Evolutionary conservation across 2,888 invertebrate species (phyloP).

Genomic region (Eustalomyia histrio): DNA sequence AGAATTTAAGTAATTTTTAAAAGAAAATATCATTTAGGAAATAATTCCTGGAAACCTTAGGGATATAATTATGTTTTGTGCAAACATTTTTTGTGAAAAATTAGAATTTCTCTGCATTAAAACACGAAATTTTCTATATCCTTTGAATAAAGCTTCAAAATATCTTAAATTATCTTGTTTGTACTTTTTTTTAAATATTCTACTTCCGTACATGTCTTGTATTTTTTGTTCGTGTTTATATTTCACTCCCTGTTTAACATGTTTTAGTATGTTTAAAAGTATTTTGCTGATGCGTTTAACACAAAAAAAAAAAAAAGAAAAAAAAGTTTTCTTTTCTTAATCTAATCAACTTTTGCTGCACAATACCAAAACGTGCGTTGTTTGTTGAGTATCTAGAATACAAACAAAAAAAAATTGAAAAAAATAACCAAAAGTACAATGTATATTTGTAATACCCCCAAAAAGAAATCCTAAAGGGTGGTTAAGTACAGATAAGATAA

Average conservation of each 20-base stretch:
- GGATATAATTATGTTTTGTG: too few relatives aligned
- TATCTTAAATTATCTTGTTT: neutral
- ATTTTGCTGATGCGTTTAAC: constrained; percentile 53
- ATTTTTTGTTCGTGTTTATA: neutral
- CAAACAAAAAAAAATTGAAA: neutral
- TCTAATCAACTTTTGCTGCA: constrained; percentile 60
- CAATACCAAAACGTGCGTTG: constrained; percentile 57
- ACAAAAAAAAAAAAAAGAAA: constrained; percentile 29
- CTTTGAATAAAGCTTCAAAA: constrained; percentile 1
- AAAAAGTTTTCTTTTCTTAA: constrained; percentile 42
- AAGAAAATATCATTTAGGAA: too few relatives aligned
- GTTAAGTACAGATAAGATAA: constrained; percentile 43
- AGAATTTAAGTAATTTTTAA: too few relatives aligned
- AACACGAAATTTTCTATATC: neutral
- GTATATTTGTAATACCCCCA: constrained; percentile 35
- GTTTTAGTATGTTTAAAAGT: constrained; percentile 29
- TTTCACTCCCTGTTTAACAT: constrained; percentile 25
- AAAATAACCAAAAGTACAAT: neutral
- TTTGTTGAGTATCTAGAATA: constrained; percentile 42
- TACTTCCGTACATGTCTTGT: constrained; percentile 22
- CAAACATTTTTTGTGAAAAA: too few relatives aligned
- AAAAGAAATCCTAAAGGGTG: constrained; percentile 46
- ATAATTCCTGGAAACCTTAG: too few relatives aligned
- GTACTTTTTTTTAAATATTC: constrained; percentile 24
- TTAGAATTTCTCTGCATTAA: too few relatives aligned